Evolutionary conservation across 2,113 vertebrate species (phyloP), one percentile per base, ranked within the genome.

Genomic region (Zapornia atra): DNA sequence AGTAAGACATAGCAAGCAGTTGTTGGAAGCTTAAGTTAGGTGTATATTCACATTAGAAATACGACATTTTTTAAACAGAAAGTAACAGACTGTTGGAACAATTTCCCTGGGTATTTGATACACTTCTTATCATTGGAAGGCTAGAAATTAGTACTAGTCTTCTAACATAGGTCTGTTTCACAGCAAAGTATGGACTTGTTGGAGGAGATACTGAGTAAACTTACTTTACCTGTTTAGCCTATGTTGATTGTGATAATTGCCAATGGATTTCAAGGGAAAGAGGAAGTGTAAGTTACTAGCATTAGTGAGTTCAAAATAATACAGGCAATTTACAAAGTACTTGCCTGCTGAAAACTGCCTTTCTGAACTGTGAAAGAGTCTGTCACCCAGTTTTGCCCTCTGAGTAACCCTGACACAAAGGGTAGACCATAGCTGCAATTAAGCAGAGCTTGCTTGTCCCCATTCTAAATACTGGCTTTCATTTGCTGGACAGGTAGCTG

Each of bases 401-500:
- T 8, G 12, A 64, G 19, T 65, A 79, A 40, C 59, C 20, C 31
- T 56, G 38, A 46, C 11, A 15, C 63, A 33, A 72, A 75, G 42
- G 28, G 31, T n/a, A 82, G 56, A 16, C 26, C 21, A 5, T 42
- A 63, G 64, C 5, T 65, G n/a, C 44, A 76, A 0, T 36, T 29
- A n/a, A 84, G 42, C 38, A 72, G 69, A 54, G 28, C 18, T 84
- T 87, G 24, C 57, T 87, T 5, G 2, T 4, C 34, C 40, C 25
- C 1, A 0, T 25, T 92, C 22, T 91, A 14, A 92, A 24, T 5
- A 29, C 18, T 15, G 33, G 6, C 6, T 87, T 77, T 90, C 34
- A 4, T 79, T 94, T 96, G 29, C 73, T 86, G 90, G 34, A 15
- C 92, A 98, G 98, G 98, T 96, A 95, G 88, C 51, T 98, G 98